Evolutionary conservation across 2,797 vertebrate genomes (phyloP), one percentile per base, ranked within the genome.

Genomic region (Scleropages formosus): DNA sequence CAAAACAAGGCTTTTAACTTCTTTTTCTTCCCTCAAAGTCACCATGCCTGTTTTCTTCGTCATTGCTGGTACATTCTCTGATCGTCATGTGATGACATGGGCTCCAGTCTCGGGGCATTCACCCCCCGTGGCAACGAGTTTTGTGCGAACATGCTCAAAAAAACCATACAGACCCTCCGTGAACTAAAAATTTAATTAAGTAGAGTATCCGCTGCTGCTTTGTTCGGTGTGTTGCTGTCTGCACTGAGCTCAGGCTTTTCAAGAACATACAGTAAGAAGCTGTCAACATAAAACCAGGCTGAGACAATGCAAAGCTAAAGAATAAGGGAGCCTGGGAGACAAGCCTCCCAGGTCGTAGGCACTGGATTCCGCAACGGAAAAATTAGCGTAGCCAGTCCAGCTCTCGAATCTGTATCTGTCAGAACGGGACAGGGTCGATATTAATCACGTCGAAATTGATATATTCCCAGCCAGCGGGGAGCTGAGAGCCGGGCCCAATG

Each of bases 401-500:
- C 70, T 72, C 53, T 44, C 26, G 31, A 72, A 72, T 59, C 70
- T 47, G 70, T 72, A 59, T 58, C 51, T 59, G 70, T 72, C 70
- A 72, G 51, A 59, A 70, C 47, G n/a, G 27, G 70, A 72, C 70
- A 60, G 70, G 51, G 51, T 59, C 51, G 51, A 72, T 72, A 72
- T 72, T 72, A 72, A 72, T 72, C 70, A 72, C 70, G 70, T 72
- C 70, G 51, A 72, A 72, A 72, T 72, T 72, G 70, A 72, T 72
- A 72, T 72, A 72, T 72, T 72, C 51, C 51, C 70, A 72, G 56
- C 51, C 70, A 72, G 70, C 56, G 18, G 70, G 70, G 70, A 72
- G 39, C 39, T 72, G 70, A 72, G 53, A 4, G n/a, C 47, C 20
- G 26, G 11, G 16, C 44, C 11, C 18, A 16, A 9, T 6, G 24